Evolutionary conservation across 2,797 vertebrate genomes (phyloP), one percentile per base, ranked within the genome.

Genomic region (Cuniculus paca): DNA sequence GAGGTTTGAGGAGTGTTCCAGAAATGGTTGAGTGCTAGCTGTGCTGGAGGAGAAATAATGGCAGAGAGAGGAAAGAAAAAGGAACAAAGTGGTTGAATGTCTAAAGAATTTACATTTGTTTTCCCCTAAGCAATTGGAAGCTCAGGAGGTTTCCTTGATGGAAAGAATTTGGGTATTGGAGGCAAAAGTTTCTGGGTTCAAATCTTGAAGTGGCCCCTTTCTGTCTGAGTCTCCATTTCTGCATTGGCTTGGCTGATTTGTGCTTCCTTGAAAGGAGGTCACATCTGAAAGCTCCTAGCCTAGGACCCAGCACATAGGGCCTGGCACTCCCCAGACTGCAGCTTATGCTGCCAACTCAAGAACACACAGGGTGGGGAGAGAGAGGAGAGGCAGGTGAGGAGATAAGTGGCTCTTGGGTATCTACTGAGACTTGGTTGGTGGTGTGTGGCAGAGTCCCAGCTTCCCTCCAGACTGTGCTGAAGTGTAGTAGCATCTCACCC

Each of bases 401-500:
- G 26, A 6, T 0, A 39, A 85, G 79, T 14, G 63, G 45, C 50
- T 54, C 31, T 0, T 11, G 42, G 39, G 14, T 0, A 7, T 50
- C 0, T 0, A 3, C 48, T 13, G 5, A 0, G 0, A 22, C 17
- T 24, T 63, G 74, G 17, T 31, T 31, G 61, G 87, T 12, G 31
- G 7, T 1, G 19, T 2, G 52, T n/a, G 6, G 54, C 0, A 0
- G 1, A 5, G 9, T 0, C 0, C 50, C 60, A 34, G 17, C 20
- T 16, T 10, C 26, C 61, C 42, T 19, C 48, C 17, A 24, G 26
- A 11, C 50, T 4, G 56, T 65, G 31, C 60, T 28, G 8, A 72
- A 45, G 34, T 4, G 5, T 7, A 48, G 79, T 39, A 16, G 26
- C 68, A 12, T 48, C 83, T 79, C 2, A 0, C 16, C 42, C 63